phyloP scores from a whole-genome alignment of 2,888 invertebrate species.

The Hirtodrosophila trivittata region DNA sequence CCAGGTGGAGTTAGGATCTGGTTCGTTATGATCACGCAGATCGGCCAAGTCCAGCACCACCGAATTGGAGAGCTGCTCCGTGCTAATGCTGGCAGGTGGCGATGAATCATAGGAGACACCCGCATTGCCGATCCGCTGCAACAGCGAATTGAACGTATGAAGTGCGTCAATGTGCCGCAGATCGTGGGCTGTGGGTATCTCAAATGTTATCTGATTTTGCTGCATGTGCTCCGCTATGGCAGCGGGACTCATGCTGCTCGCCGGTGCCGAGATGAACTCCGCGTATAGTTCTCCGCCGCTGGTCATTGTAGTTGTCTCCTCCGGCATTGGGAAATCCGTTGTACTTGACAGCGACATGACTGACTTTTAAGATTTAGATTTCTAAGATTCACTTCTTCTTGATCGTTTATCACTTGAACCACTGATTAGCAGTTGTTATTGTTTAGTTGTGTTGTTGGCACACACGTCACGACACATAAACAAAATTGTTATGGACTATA shows the following conservation, averaged over 20 bases:
- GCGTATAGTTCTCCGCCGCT: constrained; percentile 50
- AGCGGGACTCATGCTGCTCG: constrained; percentile 76
- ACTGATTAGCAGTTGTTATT: constrained; percentile 20
- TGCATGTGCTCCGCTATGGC: constrained; percentile 78
- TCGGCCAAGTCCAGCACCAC: constrained; percentile 82
- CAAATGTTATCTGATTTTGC: constrained; percentile 83
- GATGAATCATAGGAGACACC: constrained; percentile 29
- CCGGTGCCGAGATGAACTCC: constrained; percentile 68
- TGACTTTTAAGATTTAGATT: background rate
- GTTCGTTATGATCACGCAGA: constrained; percentile 55
- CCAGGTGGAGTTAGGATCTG: constrained; percentile 43
- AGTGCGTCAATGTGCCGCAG: constrained; percentile 82
- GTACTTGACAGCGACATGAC: constrained; percentile 52
- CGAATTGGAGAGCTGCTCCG: constrained; percentile 82
- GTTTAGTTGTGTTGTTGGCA: constrained; percentile 32
- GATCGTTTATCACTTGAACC: constrained; percentile 31
- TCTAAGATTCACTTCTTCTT: constrained; percentile 19
- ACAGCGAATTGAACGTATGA: constrained; percentile 81
- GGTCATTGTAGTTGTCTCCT: constrained; percentile 37
- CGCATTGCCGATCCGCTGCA: constrained; percentile 66
- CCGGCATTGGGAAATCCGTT: constrained; percentile 58
- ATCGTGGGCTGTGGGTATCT: constrained; percentile 82
- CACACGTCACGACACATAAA: constrained; percentile 67
- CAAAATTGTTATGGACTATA: constrained; percentile 50
- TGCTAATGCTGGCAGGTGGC: constrained; percentile 71